Conservation (phyloP, 2,797 vertebrate genomes). For the Stomatorhinus walkeri region DNA sequence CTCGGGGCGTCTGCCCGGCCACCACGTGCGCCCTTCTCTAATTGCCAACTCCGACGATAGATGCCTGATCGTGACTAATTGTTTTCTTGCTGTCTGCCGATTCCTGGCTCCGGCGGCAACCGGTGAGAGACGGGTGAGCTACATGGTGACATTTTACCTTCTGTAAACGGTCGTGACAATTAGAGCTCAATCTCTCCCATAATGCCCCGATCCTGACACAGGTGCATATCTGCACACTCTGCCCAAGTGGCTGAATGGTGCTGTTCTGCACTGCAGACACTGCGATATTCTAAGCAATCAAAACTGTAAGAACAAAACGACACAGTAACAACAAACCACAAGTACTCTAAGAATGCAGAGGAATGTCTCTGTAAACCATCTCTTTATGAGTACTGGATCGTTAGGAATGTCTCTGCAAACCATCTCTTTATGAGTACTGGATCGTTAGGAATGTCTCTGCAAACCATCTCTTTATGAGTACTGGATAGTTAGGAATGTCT, state of each 20-base stretch:
- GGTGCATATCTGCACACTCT: not conserved
- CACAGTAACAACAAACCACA: not conserved
- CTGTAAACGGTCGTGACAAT: not conserved
- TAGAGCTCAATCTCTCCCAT: not conserved
- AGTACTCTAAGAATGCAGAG: not conserved
- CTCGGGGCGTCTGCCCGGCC: not conserved
- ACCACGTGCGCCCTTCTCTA: not conserved
- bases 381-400: not conserved
- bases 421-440: not conserved
- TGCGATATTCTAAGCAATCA: not conserved
- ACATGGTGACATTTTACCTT: not conserved
- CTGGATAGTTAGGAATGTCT: not conserved
- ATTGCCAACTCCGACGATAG: not conserved
- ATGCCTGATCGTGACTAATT: not conserved
- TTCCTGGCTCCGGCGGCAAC: not conserved
- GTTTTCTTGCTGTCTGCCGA: not conserved
- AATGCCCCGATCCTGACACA: not conserved
- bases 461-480: not conserved
- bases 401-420: no score
- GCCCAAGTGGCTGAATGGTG: not conserved
- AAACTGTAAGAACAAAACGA: not conserved
- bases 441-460: not conserved
- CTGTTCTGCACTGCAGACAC: not conserved
- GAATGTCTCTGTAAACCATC: not conserved
- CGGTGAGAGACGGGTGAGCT: not conserved